phyloP scores from a whole-genome alignment of 1,140 invertebrate genomes.

The Brachionus paranguensis region DNA sequence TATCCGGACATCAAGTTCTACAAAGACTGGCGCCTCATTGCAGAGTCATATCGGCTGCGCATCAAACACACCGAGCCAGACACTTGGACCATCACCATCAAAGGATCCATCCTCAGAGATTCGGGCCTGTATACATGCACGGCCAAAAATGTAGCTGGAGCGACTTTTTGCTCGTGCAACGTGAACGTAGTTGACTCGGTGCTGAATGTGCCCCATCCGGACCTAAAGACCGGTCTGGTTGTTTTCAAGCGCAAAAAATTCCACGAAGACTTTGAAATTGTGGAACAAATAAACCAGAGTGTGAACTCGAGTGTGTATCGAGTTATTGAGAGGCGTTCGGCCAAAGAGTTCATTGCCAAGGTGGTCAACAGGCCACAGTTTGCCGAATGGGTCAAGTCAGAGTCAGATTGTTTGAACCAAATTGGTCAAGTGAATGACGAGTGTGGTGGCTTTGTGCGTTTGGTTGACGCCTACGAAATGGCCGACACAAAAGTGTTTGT shows the following conservation, averaged over 20 bases:
- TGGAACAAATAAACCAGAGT: slow-evolving; percentile 47
- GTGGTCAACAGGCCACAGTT: background rate
- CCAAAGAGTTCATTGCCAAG: slow-evolving; percentile 32
- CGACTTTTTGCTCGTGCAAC: slow-evolving; percentile 78
- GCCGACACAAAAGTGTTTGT: background rate
- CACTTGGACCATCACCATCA: slow-evolving; percentile 71
- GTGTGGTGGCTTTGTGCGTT: slow-evolving; percentile 57
- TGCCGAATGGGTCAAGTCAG: background rate
- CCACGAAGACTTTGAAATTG: slow-evolving; percentile 51
- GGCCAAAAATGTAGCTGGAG: slow-evolving; percentile 82
- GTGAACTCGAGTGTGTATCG: slow-evolving; percentile 17
- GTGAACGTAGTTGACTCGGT: slow-evolving; percentile 80
- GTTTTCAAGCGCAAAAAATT: slow-evolving; percentile 44
- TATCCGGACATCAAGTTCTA: slow-evolving; percentile 91
- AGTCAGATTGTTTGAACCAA: background rate
- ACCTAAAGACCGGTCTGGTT: background rate
- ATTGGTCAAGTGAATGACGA: background rate
- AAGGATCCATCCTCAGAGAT: slow-evolving; percentile 72
- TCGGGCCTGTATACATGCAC: slow-evolving; percentile 86
- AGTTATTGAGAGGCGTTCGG: slow-evolving; percentile 30
- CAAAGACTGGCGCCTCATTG: slow-evolving; percentile 49
- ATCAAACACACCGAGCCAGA: slow-evolving; percentile 64
- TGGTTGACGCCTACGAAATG: slow-evolving; percentile 82
- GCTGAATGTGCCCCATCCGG: slow-evolving; percentile 26
- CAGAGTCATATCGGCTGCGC: slow-evolving; percentile 46